Percentiles rank a stretch among this genome's conserved stretches.
Evolutionary conservation across 2,888 invertebrate species (phyloP).

Genomic region (Zygogramma bicolorata): DNA sequence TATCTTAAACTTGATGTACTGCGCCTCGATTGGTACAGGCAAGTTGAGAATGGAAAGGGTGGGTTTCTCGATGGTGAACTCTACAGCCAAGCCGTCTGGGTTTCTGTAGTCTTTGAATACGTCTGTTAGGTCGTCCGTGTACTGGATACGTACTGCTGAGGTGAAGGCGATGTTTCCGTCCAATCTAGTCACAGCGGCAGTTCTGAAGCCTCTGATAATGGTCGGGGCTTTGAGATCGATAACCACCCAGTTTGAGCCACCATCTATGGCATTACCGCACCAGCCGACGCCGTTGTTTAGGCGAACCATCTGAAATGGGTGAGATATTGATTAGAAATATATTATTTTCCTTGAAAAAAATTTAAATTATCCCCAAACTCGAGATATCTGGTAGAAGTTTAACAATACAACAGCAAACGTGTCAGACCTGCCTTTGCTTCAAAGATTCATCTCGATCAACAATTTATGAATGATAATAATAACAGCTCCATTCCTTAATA

Average conservation of each 20-base stretch:
- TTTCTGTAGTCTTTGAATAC: constrained; percentile 92
- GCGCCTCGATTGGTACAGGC: constrained; percentile 91
- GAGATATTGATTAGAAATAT: neutral
- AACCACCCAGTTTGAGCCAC: constrained; percentile 89
- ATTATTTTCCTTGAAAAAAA: too few species aligned
- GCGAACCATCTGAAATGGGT: constrained; percentile 77
- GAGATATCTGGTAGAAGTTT: too few species aligned
- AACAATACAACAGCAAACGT: too few species aligned
- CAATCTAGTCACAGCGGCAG: constrained; percentile 86
- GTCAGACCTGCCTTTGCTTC: too few species aligned
- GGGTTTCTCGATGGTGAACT: constrained; percentile 90
- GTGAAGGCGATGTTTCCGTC: constrained; percentile 90
- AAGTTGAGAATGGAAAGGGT: constrained; percentile 91
- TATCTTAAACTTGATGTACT: constrained; percentile 87
- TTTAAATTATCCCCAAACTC: too few species aligned
- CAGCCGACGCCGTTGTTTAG: constrained; percentile 87
- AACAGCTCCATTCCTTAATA: too few species aligned
- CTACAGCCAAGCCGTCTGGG: constrained; percentile 92
- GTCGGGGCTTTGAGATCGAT: constrained; percentile 91
- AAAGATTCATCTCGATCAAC: too few species aligned
- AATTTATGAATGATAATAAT: too few species aligned
- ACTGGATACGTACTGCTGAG: constrained; percentile 89
- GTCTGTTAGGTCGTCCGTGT: constrained; percentile 90
- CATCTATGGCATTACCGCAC: constrained; percentile 90
- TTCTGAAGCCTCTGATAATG: constrained; percentile 89